Base-by-base conservation (phyloP, 2,113 vertebrate species). In the Hassar affinis region DNA sequence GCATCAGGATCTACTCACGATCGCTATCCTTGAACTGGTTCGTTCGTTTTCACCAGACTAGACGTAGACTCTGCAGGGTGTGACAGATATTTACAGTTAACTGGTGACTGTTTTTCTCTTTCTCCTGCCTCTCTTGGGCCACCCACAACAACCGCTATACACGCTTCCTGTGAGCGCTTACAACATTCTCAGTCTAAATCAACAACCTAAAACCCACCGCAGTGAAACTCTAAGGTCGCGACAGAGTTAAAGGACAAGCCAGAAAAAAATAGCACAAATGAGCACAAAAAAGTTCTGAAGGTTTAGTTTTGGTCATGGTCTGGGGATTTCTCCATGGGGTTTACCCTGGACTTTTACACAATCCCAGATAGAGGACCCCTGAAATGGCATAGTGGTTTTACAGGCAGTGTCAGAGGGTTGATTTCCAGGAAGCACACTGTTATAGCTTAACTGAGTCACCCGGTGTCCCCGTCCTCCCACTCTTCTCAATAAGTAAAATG, bases 1-100 rank as follows among this genome's bases (percentile, higher is more conserved):
- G n/a, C 42, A 27, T 45, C 54, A 54, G n/a, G 68, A 51, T 69
- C 52, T 3, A 2, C 0, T 52, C 52, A 71, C 33, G 56, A 38
- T 33, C 69, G 1, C 18, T 15, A 30, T 45, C 35, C 27, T 11
- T 42, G 42, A 49, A 64, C 30, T 49, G 11, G 42, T 30, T 30
- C 85, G 77, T 88, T 86, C 52, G 59, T 68, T 74, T 59, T 89
- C 86, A 80, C 88, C 75, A 81, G 91, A 91, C 89, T 88, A 92
- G 92, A 93, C 89, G 72, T 80, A 86, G 80, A 85, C 89, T 88
- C 81, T 91, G 86, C 87, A 91, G 92, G 93, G 93, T 90, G 91
- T 91, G 92, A 93, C 78, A 90, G 86, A 89, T 85, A 87, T 91
- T 91, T 91, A 91, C 90, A 87, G 87, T 91, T 90, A 78, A 72